Percentiles rank a stretch among this genome's conserved stretches.
Conservation (phyloP, 1,140 invertebrate genomes). For the Phocides pigmalion region DNA sequence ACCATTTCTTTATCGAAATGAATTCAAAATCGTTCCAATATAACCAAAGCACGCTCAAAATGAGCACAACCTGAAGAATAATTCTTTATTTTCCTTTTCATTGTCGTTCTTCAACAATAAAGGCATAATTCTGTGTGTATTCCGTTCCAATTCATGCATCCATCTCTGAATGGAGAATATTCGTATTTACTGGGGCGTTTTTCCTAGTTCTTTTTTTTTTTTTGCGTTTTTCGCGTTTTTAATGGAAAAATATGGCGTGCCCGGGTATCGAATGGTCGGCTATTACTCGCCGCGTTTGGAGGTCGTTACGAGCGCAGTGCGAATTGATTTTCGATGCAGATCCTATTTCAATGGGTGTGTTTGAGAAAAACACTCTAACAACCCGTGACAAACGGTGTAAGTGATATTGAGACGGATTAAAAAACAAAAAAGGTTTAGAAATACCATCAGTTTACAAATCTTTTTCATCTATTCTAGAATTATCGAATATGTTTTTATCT, state of each 20-base stretch:
- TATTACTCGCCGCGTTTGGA: conserved; percentile 19
- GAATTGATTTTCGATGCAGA: conserved; percentile 17
- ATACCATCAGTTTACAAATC: too few relatives aligned
- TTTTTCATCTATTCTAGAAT: too few relatives aligned
- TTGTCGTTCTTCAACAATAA: conserved; percentile 13
- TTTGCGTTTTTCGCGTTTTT: conserved; percentile 15
- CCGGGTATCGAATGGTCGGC: conserved; percentile 9
- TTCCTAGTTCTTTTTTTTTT: neutral
- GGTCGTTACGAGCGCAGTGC: conserved; percentile 11
- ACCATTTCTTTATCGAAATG: neutral
- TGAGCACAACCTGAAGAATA: neutral
- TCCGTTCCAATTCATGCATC: conserved; percentile 21
- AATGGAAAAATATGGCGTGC: conserved; percentile 26
- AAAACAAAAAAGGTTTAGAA: too few relatives aligned
- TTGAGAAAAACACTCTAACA: too few relatives aligned
- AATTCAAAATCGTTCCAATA: neutral
- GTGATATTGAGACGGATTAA: too few relatives aligned
- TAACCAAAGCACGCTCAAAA: neutral
- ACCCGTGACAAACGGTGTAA: too few relatives aligned
- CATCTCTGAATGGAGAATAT: conserved; percentile 18
- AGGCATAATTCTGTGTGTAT: conserved; percentile 16
- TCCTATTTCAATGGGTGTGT: neutral
- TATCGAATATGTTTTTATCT: too few relatives aligned
- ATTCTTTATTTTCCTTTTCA: conserved; percentile 6
- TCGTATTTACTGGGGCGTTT: conserved; percentile 26